Evolutionary conservation across 2,888 invertebrate genomes (phyloP).

Genomic region (Parascotia fuliginaria): DNA sequence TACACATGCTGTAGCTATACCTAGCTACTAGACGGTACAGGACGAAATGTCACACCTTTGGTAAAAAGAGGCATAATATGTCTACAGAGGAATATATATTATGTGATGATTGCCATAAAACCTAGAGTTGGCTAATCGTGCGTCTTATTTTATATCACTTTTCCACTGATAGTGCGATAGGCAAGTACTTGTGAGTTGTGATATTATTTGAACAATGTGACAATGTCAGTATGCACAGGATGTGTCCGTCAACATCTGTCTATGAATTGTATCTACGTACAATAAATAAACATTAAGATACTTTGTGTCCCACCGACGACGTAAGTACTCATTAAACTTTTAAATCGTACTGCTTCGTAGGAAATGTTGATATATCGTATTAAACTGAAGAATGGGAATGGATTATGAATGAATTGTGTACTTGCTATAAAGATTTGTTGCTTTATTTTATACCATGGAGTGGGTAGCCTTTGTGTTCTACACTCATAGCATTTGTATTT

Average conservation of each 20-base stretch:
- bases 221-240: slow-evolving; percentile 52
- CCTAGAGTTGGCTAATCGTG: too few species aligned
- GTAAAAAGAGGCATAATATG: too few species aligned
- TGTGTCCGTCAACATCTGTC: slow-evolving; percentile 56
- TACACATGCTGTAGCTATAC: slow-evolving; percentile 20
- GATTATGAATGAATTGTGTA: slow-evolving; percentile 56
- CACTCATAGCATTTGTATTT: too few species aligned
- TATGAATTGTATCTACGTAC: slow-evolving; percentile 44
- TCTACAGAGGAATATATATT: too few species aligned
- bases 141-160: too few species aligned
- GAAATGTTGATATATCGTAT: slow-evolving; percentile 47
- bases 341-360: slow-evolving; percentile 52
- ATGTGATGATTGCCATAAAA: too few species aligned
- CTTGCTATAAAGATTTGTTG: slow-evolving; percentile 44
- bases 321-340: slow-evolving; percentile 53
- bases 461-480: too few species aligned
- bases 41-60: too few species aligned
- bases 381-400: slow-evolving; percentile 48
- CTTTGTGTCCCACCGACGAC: slow-evolving; percentile 38
- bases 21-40: background rate
- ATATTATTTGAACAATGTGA: slow-evolving; percentile 41
- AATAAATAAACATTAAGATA: slow-evolving; percentile 68
- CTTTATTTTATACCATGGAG: slow-evolving; percentile 18
- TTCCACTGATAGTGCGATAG: too few species aligned
- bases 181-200: slow-evolving; percentile 20